Evolutionary conservation across 64 coral and sea anemone genomes (phyloP), one percentile per base, ranked within the genome.

Genomic region (Montipora sp.): DNA sequence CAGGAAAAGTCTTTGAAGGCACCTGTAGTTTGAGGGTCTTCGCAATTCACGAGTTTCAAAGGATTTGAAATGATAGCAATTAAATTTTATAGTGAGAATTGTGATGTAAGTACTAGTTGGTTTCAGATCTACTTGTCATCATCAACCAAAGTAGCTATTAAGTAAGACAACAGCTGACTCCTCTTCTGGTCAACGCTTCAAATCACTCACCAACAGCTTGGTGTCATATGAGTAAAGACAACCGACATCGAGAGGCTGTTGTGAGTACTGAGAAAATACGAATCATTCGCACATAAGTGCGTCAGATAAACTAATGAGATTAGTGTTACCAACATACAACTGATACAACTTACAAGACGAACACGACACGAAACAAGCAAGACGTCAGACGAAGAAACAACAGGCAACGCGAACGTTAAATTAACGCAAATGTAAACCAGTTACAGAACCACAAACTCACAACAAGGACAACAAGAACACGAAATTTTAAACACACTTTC

Each of bases 181-280:
- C 79, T 73, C 69, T 83, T 47, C 22, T 27, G 51, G 55, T 44
- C 0, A 12, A 75, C 21, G 4, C 19, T 76, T 92, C 69, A 60
- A 83, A 83, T 92, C 79, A 83, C 76, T 48, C 73, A 82, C 58
- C 80, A 59, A 18, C 36, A 36, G 2, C 60, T 8, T 65, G 91
- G 73, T 84, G 84, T 93, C 91, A 93, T 93, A 93, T 93, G 91
- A 93, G 91, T 93, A 93, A 93, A 87, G 91, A 93, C 74, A 23
- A 72, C 60, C 83, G 48, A 66, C 91, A 93, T 48, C 4, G 75
- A 93, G 74, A 77, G 23, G 59, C 24, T 55, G 55, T 61, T 87
- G 60, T 82, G 83, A 45, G 4, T 75, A 87, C 43, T 68, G 61
- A 78, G 59, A 6, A 4, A 59, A 75, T 4, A 15, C 22, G 49